phyloP scores from a whole-genome alignment of 2,113 vertebrate species.

The Oreochromis niloticus region DNA sequence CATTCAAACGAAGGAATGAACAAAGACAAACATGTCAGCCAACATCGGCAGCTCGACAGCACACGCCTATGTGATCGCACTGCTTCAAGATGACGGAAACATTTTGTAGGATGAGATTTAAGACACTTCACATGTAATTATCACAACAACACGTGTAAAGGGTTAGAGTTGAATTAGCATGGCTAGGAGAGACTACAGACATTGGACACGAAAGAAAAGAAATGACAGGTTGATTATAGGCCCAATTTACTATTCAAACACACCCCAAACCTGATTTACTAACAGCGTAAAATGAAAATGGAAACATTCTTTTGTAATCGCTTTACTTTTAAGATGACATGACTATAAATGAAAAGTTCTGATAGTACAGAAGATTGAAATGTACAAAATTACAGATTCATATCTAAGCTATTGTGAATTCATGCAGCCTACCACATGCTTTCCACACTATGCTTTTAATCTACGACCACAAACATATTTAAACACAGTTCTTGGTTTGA shows the following conservation, averaged over 20 bases:
- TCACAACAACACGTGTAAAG: background rate
- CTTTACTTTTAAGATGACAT: background rate
- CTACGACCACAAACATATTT: background rate
- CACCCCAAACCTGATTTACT: background rate
- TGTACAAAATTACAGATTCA: background rate
- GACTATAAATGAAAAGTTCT: background rate
- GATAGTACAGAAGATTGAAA: background rate
- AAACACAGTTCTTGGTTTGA: background rate
- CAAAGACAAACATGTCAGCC: slow-evolving; percentile 45
- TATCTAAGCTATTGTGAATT: background rate
- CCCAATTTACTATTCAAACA: slow-evolving; percentile 1
- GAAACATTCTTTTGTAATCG: background rate
- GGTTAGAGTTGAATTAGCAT: background rate
- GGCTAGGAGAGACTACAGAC: background rate
- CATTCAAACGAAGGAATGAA: slow-evolving; percentile 31
- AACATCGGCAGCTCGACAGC: background rate
- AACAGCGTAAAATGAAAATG: background rate
- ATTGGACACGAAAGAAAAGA: background rate
- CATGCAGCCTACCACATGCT: background rate
- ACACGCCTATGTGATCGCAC: slow-evolving; percentile 13
- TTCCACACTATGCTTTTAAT: background rate
- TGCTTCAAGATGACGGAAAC: slow-evolving; percentile 12
- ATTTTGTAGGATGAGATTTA: slow-evolving; percentile 16
- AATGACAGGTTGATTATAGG: background rate
- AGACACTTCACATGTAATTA: slow-evolving; percentile 27